These are phyloP conservation scores for Elmis aenea DNA, from an alignment of 2,888 invertebrate genomes.

Conservation along the genomic window DNA sequence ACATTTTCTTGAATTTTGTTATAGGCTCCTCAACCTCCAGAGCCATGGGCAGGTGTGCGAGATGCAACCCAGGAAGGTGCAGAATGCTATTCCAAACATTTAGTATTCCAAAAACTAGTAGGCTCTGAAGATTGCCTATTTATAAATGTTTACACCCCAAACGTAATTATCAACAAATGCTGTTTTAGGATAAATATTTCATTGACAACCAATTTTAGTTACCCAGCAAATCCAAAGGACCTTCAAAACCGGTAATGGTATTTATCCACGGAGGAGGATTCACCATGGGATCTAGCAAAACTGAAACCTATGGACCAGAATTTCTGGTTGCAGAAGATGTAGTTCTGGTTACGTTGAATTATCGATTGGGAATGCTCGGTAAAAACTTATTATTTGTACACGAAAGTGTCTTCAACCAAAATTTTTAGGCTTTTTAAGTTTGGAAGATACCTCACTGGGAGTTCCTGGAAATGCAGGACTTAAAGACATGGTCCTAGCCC, in stretches of 20 bases:
- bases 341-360: slow-evolving; percentile 24
- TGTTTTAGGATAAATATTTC: slow-evolving; percentile 20
- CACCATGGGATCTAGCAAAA: slow-evolving; percentile 28
- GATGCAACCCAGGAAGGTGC: slow-evolving; percentile 28
- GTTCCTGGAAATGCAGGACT: slow-evolving; percentile 53
- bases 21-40: slow-evolving; percentile 30
- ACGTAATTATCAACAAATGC: slow-evolving; percentile 5
- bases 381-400: slow-evolving; percentile 1
- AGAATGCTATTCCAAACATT: slow-evolving; percentile 23
- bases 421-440: slow-evolving; percentile 47
- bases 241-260: slow-evolving; percentile 32
- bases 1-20: slow-evolving; percentile 3
- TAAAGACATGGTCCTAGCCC: slow-evolving; percentile 51
- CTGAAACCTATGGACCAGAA: slow-evolving; percentile 18
- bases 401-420: too few relatives aligned
- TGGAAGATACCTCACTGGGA: slow-evolving; percentile 45
- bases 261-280: slow-evolving; percentile 31
- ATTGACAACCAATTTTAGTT: slow-evolving; percentile 4
- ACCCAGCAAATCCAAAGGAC: background rate
- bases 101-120: slow-evolving; percentile 12
- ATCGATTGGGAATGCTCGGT: slow-evolving; percentile 24
- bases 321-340: slow-evolving; percentile 20
- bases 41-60: slow-evolving; percentile 26
- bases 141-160: slow-evolving; percentile 31
- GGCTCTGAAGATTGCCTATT: slow-evolving; percentile 33